Evolutionary conservation across 2,797 vertebrate genomes (phyloP).

Genomic region (Thripadectes ignobilis): DNA sequence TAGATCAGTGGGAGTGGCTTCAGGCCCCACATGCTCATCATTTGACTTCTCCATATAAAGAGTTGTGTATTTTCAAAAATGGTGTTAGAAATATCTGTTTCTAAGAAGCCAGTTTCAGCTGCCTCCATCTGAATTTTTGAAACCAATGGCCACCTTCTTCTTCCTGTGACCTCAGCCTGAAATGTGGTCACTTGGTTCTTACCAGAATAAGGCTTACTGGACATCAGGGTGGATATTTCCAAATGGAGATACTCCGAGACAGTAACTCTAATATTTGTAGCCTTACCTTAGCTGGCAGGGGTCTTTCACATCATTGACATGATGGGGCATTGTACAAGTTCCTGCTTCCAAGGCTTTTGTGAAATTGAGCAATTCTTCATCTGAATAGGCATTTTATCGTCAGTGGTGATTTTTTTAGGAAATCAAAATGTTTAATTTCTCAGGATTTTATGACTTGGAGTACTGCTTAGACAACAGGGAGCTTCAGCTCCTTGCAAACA

Average conservation of each 20-base stretch:
- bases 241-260: not conserved
- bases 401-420: not conserved
- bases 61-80: not conserved
- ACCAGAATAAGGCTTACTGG: not conserved
- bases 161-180: not conserved
- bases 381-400: not conserved
- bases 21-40: not conserved
- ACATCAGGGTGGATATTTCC: not conserved
- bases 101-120: not conserved
- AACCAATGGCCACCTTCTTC: rapidly evolving
- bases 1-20: not conserved
- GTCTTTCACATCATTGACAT: not conserved
- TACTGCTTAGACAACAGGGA: not conserved
- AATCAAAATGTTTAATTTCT: not conserved
- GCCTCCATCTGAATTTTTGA: not conserved
- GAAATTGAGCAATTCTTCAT: not conserved
- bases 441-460: not conserved
- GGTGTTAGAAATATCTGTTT: not conserved
- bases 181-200: not conserved
- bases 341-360: not conserved
- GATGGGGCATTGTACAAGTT: not conserved
- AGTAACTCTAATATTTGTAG: not conserved
- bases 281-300: not conserved
- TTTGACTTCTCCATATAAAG: not conserved
- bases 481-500: not conserved